Base-by-base conservation (phyloP, 2,888 invertebrate species). In the Drosophila aldrichi region DNA sequence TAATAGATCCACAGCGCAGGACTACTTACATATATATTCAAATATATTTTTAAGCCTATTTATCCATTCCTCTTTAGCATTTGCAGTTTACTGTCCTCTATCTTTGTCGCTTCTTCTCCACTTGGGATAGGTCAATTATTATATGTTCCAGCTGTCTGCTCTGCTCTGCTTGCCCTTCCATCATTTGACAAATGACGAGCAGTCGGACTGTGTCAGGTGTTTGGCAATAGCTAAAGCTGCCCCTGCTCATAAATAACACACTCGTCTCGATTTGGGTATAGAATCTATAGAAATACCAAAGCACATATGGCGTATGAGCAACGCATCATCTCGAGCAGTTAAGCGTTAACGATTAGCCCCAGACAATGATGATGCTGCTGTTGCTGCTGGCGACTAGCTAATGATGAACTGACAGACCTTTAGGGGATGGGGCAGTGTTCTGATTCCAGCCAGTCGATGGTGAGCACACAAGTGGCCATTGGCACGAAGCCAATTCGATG, bases 401-500 rank as follows among this genome's bases (percentile, higher is more conserved):
- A 79, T 86, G 83, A 81, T 73, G 74, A 64, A 69, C 87, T 85
- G 80, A 72, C 79, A 76, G 64, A 22, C 20, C 46, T 41, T 46
- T 16, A 1, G 5, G 16, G 22, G 22, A 29, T 10, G 22, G 40
- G 20, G 32, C 8, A 10, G 46, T 14, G 34, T 29, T 52, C 18
- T 10, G 49, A 18, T 43, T 57, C 22, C 12, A 62, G 41, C 32
- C 32, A 40, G 22, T 18, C n/a, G 43, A 8, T 9, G 14, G 25
- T 40, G 40, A 46, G 59, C 58, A 29, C 52, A 65, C 79, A 83
- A 84, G 80, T 83, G 81, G 77, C 51, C 67, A 76, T 74, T 87
- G 87, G 87, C 88, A 70, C 20, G 72, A 65, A 73, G 87, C 87
- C 87, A 87, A 85, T 67, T 76, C 67, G 65, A 67, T 80, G 88